A percentile compares a stretch with the other conserved stretches of the same genome.
Evolutionary conservation across 2,797 vertebrate species (phyloP).

Genomic region (Fratercula arctica): DNA sequence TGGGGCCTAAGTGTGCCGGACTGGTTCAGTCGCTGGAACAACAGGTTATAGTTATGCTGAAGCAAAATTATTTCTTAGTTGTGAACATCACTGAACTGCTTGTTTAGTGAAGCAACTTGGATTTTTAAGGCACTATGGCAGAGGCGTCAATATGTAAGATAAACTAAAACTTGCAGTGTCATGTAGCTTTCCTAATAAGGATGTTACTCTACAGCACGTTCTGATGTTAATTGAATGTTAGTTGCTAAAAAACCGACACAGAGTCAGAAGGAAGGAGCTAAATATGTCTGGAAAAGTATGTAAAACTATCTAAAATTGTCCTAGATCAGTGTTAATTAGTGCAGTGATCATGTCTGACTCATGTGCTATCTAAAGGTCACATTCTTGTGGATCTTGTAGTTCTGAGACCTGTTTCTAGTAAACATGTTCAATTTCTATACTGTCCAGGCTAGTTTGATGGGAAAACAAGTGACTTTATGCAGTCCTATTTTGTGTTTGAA

Average conservation of each 20-base stretch:
- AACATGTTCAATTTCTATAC: not conserved
- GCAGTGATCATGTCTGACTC: not conserved
- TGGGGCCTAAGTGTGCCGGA: not conserved
- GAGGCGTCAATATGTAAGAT: not conserved
- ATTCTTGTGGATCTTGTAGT: not conserved
- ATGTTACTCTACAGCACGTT: not conserved
- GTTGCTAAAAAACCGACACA: not conserved
- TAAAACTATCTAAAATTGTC: not conserved
- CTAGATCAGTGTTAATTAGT: not conserved
- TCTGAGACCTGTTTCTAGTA: constrained; percentile 31
- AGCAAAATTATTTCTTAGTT: not conserved
- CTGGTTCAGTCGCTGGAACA: not conserved
- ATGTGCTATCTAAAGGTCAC: not conserved
- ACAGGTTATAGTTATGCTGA: not conserved
- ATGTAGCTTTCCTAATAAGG: not conserved
- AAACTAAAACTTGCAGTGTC: not conserved
- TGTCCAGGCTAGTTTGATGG: constrained; percentile 40
- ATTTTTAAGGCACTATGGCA: not conserved
- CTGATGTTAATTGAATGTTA: not conserved
- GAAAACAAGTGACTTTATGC: not conserved
- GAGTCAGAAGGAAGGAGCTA: not conserved
- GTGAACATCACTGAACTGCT: not conserved
- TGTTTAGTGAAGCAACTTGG: not conserved
- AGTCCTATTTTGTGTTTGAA: not conserved
- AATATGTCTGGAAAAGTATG: not conserved